phyloP scores from a whole-genome alignment of 2,888 invertebrate species.

The Gandaritis pyraliata region DNA sequence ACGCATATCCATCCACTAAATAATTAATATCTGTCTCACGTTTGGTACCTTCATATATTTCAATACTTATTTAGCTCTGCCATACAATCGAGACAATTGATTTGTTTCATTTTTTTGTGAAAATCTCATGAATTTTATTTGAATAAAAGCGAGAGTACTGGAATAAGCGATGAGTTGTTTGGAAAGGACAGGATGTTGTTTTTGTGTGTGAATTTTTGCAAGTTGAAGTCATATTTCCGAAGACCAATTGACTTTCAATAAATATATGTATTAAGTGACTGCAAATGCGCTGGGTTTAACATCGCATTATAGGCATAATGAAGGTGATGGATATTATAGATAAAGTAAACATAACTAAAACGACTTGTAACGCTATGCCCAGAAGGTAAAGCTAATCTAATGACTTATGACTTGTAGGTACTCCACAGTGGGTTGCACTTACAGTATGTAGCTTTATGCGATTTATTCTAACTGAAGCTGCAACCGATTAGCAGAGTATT shows the following conservation, averaged over 20 bases:
- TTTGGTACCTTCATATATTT: conserved; percentile 42
- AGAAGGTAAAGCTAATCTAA: not conserved
- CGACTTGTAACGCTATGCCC: no score
- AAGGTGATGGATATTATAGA: no score
- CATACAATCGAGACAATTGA: conserved; percentile 40
- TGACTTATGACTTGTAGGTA: not conserved
- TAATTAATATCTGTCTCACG: conserved; percentile 57
- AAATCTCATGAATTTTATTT: conserved; percentile 39
- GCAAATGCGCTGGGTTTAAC: not conserved
- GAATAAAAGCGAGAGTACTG: conserved; percentile 35
- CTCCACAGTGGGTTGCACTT: not conserved
- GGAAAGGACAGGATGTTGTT: conserved; percentile 36
- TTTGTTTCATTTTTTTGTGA: conserved; percentile 44
- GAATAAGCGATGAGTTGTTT: conserved; percentile 32
- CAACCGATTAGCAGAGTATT: conserved; percentile 7
- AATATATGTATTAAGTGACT: not conserved
- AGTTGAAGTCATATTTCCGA: conserved; percentile 5
- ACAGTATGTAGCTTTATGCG: not conserved
- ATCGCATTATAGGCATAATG: no score
- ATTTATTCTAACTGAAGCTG: not conserved
- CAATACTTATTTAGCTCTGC: conserved; percentile 27
- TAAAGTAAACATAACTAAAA: no score
- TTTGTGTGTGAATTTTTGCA: conserved; percentile 29
- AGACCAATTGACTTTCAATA: conserved; percentile 1
- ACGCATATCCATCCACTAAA: conserved; percentile 49